Conservation (phyloP, 2,888 invertebrate species). For the Noctua janthe region DNA sequence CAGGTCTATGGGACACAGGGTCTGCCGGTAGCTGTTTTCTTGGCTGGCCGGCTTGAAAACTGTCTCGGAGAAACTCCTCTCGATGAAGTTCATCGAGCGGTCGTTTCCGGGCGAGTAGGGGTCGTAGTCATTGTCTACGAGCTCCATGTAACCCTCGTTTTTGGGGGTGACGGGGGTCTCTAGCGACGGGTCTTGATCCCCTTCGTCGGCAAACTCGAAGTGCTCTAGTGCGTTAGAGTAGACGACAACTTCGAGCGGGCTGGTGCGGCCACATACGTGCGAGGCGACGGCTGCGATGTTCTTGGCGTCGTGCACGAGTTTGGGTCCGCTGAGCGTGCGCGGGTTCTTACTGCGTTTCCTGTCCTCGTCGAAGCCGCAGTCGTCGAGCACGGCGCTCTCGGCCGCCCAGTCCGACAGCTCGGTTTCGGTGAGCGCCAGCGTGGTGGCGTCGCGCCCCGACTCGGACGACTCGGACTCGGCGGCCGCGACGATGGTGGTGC, state of each 20-base stretch:
- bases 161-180: constrained; percentile 86
- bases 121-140: constrained; percentile 87
- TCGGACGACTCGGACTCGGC: constrained; percentile 90
- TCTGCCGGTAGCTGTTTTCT: constrained; percentile 65
- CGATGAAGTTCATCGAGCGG: constrained; percentile 90
- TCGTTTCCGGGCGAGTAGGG: constrained; percentile 83
- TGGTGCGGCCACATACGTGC: constrained; percentile 86
- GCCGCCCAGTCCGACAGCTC: constrained; percentile 97
- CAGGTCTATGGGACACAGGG: constrained; percentile 55
- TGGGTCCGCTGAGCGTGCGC: constrained; percentile 81
- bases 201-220: constrained; percentile 96
- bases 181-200: constrained; percentile 94
- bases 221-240: constrained; percentile 92
- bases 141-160: constrained; percentile 86
- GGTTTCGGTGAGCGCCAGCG: constrained; percentile 95
- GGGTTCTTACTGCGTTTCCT: constrained; percentile 80
- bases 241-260: constrained; percentile 77
- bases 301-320: constrained; percentile 83
- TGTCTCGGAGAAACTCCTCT: constrained; percentile 84
- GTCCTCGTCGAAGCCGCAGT: constrained; percentile 90
- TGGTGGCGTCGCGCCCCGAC: constrained; percentile 93
- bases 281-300: constrained; percentile 83
- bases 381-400: constrained; percentile 94
- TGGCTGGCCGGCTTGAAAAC: constrained; percentile 77
- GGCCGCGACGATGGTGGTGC: constrained; percentile 83